phyloP scores from a whole-genome alignment of 2,888 invertebrate genomes.

The Acleris laterana region DNA sequence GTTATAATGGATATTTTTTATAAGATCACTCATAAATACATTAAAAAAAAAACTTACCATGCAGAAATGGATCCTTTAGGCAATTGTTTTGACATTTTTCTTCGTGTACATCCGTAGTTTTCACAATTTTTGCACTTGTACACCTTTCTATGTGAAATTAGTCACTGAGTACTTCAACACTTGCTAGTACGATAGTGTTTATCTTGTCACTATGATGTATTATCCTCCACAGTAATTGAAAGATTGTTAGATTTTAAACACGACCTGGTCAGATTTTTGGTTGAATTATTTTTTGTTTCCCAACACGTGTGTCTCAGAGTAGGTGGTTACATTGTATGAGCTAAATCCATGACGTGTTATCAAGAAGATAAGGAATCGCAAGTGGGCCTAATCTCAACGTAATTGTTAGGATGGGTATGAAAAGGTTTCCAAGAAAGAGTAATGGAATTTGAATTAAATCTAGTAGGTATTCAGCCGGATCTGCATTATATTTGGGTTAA shows the following conservation, averaged over 20 bases:
- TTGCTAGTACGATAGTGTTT: background rate
- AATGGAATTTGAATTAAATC: background rate
- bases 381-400: conserved; percentile 45
- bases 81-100: background rate
- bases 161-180: conserved; percentile 26
- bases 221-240: background rate
- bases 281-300: background rate
- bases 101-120: conserved; percentile 36
- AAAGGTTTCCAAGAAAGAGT: conserved; percentile 11
- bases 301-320: conserved; percentile 53
- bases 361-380: conserved; percentile 65
- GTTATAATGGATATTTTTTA: too few relatives aligned
- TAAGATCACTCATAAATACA: too few relatives aligned
- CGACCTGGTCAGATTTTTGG: background rate
- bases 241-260: background rate
- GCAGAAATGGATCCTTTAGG: too few relatives aligned
- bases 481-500: background rate
- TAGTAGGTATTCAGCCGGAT: background rate
- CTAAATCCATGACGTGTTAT: conserved; percentile 71
- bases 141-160: conserved; percentile 20
- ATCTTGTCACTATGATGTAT: conserved; percentile 1
- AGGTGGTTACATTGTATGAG: conserved; percentile 67
- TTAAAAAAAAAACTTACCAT: too few relatives aligned
- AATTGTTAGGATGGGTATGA: conserved; percentile 26
- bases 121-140: conserved; percentile 38